Conservation (phyloP, 2,888 invertebrate species). For the Oligia fasciuncula region DNA sequence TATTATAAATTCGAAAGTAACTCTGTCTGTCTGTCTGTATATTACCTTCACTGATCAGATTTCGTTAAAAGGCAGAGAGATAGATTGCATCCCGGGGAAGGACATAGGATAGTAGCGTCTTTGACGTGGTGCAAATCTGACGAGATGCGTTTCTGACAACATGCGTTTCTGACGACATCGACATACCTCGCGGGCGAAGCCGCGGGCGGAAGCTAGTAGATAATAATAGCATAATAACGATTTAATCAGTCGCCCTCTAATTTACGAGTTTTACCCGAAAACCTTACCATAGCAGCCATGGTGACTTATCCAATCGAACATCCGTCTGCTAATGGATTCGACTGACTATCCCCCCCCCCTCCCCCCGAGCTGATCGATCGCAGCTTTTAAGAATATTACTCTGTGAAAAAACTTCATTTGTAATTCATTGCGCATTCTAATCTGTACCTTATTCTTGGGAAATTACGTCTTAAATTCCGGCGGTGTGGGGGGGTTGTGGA, state of each 20-base stretch:
- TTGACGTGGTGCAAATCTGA: no score
- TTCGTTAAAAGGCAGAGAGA: no score
- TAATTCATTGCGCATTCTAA: conserved; percentile 44
- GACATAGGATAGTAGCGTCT: no score
- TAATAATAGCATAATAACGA: neutral
- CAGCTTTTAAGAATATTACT: conserved; percentile 66
- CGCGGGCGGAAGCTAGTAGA: neutral
- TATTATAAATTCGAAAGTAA: neutral
- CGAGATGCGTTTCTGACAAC: no score
- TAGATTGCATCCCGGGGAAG: no score
- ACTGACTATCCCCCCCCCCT: conserved; percentile 45
- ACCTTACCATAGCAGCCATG: conserved; percentile 11
- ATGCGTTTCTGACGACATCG: no score
- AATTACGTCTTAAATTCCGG: conserved; percentile 44
- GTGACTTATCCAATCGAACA: conserved; percentile 59
- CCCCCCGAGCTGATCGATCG: conserved; percentile 61
- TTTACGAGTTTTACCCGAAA: conserved; percentile 40
- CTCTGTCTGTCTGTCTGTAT: no score
- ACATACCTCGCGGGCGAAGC: no score
- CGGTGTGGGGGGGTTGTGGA: neutral
- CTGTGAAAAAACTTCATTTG: conserved; percentile 55
- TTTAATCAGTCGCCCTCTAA: conserved; percentile 25
- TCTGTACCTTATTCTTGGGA: conserved; percentile 48
- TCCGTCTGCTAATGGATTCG: conserved; percentile 64
- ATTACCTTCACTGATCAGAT: no score